These are phyloP conservation scores for Sepioteuthis lessoniana DNA, from an alignment of 2,888 invertebrate species.

Conservation along the genomic window DNA sequence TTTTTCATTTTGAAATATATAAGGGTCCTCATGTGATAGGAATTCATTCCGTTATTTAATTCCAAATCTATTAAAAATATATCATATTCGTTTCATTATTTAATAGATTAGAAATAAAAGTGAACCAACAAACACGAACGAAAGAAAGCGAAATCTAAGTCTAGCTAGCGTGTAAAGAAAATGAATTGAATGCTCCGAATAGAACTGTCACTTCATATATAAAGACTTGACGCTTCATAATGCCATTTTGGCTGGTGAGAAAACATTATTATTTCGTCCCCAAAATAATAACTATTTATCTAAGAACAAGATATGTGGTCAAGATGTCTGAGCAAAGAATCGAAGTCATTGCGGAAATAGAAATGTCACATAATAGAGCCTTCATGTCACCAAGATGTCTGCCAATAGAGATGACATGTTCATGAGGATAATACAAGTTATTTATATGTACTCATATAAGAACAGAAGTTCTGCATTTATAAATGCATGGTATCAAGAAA, in stretches of 20 bases:
- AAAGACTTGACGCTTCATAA: neutral
- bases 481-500: neutral
- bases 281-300: neutral
- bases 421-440: neutral
- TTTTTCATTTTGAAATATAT: no score
- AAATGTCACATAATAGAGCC: neutral
- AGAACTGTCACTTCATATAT: neutral
- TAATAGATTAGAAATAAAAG: no score
- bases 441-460: neutral
- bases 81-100: no score
- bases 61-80: no score
- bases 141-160: no score
- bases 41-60: no score
- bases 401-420: neutral
- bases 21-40: no score
- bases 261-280: neutral
- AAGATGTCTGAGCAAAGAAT: neutral
- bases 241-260: neutral
- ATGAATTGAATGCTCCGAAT: neutral
- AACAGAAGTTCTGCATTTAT: neutral
- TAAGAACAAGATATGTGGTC: neutral
- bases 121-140: no score
- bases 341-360: neutral
- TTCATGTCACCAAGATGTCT: neutral
- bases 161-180: no score